Base-by-base conservation (phyloP, 2,888 invertebrate species). In the Acronicta aceris region DNA sequence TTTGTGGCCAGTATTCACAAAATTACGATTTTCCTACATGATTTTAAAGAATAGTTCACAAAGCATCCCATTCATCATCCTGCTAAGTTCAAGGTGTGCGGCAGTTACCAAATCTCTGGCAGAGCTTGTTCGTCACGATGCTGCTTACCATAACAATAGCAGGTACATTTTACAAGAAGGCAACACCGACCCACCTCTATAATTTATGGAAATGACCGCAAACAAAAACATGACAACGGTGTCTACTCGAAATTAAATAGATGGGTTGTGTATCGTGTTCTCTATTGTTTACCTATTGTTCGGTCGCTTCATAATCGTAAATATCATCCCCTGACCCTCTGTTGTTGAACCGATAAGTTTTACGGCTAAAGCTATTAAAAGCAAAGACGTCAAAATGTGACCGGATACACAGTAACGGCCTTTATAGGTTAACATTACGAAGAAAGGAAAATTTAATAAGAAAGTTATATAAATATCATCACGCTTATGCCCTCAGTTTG, bases 181-280 rank as follows among this genome's bases (percentile, higher is more conserved):
- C 71, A 79, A 81, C 75, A 81, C 79, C 84, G 82, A 81, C 81
- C 86, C 87, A 84, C 91, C 89, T 87, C 86, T 85, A 82, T 92
- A 94, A 93, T 94, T 93, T 94, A 94, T 94, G 94, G 92, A 93
- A 92, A 94, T 92, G 88, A 87, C 91, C 90, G 87, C 89, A 84
- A 90, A 93, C 93, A 93, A 93, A 93, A 93, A 92, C 90, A 86
- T 85, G 88, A 94, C 94, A 92, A 92, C 92, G 92, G 94, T 94
- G 93, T 93, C 92, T 93, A 93, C 91, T 90, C 88, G 85, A 93
- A 91, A 94, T 93, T 92, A 92, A 93, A 89, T 92, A 89, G 92
- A 94, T 92, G 92, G 92, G 92, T 86, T 87, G 91, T 80, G 80
- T 86, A 82, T 86, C 84, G 83, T 87, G 89, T 90, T 86, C 83